Evolutionary conservation across 2,113 vertebrate genomes (phyloP).

Genomic region (Vulpes lagopus): DNA sequence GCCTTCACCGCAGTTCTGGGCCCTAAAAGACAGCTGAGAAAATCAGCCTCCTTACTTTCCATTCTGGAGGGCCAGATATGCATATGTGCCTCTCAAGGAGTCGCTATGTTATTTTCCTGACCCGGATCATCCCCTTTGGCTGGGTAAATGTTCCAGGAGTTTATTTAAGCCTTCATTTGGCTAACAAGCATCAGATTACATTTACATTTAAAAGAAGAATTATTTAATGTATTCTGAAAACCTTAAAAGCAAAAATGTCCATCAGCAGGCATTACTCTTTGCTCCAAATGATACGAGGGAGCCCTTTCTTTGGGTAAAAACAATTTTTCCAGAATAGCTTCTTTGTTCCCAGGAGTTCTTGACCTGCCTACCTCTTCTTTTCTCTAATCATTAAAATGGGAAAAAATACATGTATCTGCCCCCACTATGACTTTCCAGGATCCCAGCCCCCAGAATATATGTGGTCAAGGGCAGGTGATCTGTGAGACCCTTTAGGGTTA

Average conservation of each 20-base stretch:
- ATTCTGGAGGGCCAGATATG: neutral
- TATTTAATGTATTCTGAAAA: neutral
- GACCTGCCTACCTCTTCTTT: neutral
- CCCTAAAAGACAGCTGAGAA: neutral
- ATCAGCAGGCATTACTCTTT: neutral
- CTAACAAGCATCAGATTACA: neutral
- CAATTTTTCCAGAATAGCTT: neutral
- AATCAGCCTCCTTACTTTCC: neutral
- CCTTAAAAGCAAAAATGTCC: neutral
- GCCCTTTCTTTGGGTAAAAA: neutral
- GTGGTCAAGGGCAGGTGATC: neutral
- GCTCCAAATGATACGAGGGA: neutral
- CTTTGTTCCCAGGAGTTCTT: neutral
- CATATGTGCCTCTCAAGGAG: neutral
- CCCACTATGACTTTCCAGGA: neutral
- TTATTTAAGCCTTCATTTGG: neutral
- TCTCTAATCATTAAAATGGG: neutral
- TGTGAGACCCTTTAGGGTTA: neutral
- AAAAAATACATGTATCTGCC: neutral
- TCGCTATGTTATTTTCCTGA: neutral
- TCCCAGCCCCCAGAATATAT: neutral
- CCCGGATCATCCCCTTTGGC: neutral
- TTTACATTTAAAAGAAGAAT: constrained; percentile 4
- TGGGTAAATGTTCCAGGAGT: neutral
- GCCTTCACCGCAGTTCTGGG: neutral